A percentile compares a stretch with the other conserved stretches of the same genome.
These are phyloP conservation scores for Cordilura impudica DNA, from an alignment of 2,888 invertebrate genomes.

Conservation along the genomic window DNA sequence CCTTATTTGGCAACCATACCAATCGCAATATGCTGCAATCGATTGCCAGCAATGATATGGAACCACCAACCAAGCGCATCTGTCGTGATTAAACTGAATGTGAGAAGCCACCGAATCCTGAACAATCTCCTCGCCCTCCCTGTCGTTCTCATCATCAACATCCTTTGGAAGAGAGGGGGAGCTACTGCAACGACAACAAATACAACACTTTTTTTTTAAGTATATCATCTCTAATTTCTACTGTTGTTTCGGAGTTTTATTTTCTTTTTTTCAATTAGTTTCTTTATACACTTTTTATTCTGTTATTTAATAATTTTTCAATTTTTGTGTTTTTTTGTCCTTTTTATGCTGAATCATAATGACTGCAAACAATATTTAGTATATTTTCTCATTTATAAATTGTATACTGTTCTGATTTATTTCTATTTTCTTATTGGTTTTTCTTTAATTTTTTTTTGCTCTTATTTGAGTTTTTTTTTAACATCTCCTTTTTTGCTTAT, in stretches of 20 bases:
- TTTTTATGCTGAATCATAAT: slow-evolving; percentile 24
- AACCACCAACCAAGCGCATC: slow-evolving; percentile 76
- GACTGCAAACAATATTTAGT: slow-evolving; percentile 15
- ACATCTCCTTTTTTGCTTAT: slow-evolving; percentile 16
- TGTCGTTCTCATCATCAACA: not conserved
- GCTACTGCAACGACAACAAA: not conserved
- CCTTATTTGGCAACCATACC: slow-evolving; percentile 87
- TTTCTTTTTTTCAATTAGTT: slow-evolving; percentile 35
- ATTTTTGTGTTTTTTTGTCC: not conserved
- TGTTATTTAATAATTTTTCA: not conserved
- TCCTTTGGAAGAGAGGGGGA: not conserved
- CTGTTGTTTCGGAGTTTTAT: not conserved
- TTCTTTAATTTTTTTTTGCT: not conserved
- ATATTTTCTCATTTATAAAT: slow-evolving; percentile 7
- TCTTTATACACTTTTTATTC: not conserved
- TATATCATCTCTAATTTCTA: slow-evolving; percentile 20
- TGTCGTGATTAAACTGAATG: slow-evolving; percentile 71
- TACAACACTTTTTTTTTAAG: too few species aligned
- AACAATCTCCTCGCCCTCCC: slow-evolving; percentile 1
- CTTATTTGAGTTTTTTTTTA: slow-evolving; percentile 11
- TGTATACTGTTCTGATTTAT: slow-evolving; percentile 10
- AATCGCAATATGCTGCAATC: slow-evolving; percentile 79
- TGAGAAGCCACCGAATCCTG: not conserved
- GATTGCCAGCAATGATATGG: slow-evolving; percentile 77
- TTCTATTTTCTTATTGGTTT: not conserved